Base-by-base conservation (phyloP, 2,113 vertebrate genomes). In the Leptobrachium ailaonicum region DNA sequence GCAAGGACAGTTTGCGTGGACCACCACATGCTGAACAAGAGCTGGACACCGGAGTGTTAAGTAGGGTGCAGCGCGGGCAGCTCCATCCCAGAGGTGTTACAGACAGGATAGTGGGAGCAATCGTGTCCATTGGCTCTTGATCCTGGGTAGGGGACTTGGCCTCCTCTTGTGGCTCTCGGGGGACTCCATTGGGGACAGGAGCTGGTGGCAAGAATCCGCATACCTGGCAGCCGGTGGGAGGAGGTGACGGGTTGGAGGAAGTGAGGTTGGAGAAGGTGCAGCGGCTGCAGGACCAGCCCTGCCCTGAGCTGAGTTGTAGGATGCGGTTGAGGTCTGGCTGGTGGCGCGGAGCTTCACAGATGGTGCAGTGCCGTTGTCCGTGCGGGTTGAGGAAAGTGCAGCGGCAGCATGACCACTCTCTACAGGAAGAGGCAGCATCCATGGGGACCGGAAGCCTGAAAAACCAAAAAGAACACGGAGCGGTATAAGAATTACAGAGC, bases 311-410 rank as follows among this genome's bases (percentile, higher is more conserved):
- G 83, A 99, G 95, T 9, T 96, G 91, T 77, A 99, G 88, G 90
- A 99, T 99, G 86, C 96, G 95, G 86, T 98, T 98, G 2, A 99
- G 95, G 87, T 99, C 97, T 0, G 97, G 97, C 70, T 97, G 96
- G 88, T 97, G 95, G 6, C 98, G 96, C 0, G 98, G 98, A 0
- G 97, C 97, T 89, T 99, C 98, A 0, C 98, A 99, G 85, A 99
- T 98, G 86, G 96, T 96, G 88, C 97, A 99, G 85, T 98, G 96
- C 32, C 96, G 94, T 79, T 96, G 95, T 13, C 92, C 94, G 0
- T 95, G 93, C 0, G 93, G 91, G 83, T 99, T 99, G 85, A 98
- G 85, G 89, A 97, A 98, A 82, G 98, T 98, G 88, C 97, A 99
- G 86, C 97, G 97, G 13, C 94, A 93, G 80, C 98, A 99, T 72